Conservation (phyloP, 2,888 invertebrate genomes). For the Pollenia amentaria region DNA sequence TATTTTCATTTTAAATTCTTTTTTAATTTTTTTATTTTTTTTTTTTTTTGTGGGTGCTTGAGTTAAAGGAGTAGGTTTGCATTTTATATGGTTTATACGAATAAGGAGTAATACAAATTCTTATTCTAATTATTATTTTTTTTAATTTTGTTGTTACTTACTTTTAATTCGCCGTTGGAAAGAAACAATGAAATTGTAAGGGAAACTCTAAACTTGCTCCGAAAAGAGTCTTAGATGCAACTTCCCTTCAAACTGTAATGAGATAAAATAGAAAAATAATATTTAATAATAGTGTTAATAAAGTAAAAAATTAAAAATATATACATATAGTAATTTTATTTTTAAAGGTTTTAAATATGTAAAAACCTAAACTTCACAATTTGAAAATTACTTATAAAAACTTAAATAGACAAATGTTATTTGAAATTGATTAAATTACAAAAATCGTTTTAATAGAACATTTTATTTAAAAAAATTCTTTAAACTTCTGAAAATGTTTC, state of each 20-base stretch:
- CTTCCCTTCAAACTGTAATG: slow-evolving; percentile 82
- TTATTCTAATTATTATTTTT: slow-evolving; percentile 75
- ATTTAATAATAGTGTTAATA: slow-evolving; percentile 1
- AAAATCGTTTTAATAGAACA: too few relatives aligned
- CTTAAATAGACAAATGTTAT: too few relatives aligned
- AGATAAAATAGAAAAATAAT: slow-evolving; percentile 61
- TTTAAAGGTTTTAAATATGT: too few relatives aligned
- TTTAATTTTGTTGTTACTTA: slow-evolving; percentile 77
- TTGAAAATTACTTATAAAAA: too few relatives aligned
- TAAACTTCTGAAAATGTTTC: too few relatives aligned
- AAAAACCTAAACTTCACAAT: too few relatives aligned
- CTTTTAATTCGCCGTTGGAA: slow-evolving; percentile 83
- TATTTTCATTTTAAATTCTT: slow-evolving; percentile 63
- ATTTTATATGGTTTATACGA: slow-evolving; percentile 9
- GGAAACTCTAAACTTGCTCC: slow-evolving; percentile 81
- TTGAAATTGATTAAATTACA: too few relatives aligned
- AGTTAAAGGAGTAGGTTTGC: slow-evolving; percentile 5
- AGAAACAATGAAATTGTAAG: slow-evolving; percentile 83
- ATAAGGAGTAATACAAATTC: slow-evolving; percentile 32
- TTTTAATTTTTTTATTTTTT: slow-evolving; percentile 59
- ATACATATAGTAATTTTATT: neutral
- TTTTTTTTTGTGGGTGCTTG: slow-evolving; percentile 45
- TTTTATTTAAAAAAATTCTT: too few relatives aligned
- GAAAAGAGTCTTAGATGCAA: slow-evolving; percentile 81
- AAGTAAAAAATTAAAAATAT: neutral